Base-by-base conservation (phyloP, 2,113 vertebrate genomes). In the Noctilio leporinus region DNA sequence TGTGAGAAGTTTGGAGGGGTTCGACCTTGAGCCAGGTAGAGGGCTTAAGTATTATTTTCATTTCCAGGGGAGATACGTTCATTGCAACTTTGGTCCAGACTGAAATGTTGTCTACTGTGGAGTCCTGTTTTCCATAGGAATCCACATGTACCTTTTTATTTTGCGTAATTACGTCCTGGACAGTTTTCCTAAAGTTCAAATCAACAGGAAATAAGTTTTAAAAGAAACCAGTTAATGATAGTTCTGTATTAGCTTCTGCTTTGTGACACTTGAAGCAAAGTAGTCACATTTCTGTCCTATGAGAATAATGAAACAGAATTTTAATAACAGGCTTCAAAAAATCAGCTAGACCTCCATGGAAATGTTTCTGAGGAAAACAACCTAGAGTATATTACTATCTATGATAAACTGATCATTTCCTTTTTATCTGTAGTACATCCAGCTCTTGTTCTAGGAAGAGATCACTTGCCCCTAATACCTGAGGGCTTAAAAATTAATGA, bases 201-300 rank as follows among this genome's bases (percentile, higher is more conserved):
- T 83, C 33, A 75, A n/a, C 70, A 86, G 84, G 62, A 94, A 91
- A 47, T 78, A 92, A 82, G 14, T 57, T 76, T 80, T 95, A 40
- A 76, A 77, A 89, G 69, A 94, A 94, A 89, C 7, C 14, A 81
- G 9, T 55, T 91, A 43, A 30, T 94, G 5, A 35, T 38, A 47
- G 28, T 84, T 81, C 49, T 67, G 78, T 38, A 89, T 80, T 35
- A 24, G 15, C 1, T 72, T 88, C 40, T 73, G 17, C 38, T 75
- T 80, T 86, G 89, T 91, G 11, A 70, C 17, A 4, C 15, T 87
- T 38, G 28, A 28, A 77, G 76, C 12, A 84, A 33, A 2, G 9
- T 69, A 75, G 19, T 86, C 55, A 38, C 24, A 69, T 62, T 59
- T 93, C 47, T 86, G 12, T 69, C 33, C 15, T 57, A 17, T 77